Conservation (phyloP, 2,113 vertebrate species). For the Toxotes jaculatrix region DNA sequence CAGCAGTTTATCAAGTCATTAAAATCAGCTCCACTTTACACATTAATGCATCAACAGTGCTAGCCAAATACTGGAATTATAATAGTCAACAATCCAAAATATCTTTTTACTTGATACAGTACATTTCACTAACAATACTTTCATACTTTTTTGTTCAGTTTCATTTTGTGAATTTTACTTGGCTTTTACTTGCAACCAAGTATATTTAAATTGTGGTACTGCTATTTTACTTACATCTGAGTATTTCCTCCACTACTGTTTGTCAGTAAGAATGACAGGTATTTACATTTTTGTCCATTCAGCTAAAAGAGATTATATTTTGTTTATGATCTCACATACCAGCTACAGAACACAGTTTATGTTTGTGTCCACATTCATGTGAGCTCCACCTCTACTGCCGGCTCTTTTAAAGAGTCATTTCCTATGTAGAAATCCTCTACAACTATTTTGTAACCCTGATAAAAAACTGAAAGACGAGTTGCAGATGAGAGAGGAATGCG, state of each 20-base stretch:
- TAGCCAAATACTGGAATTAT: slow-evolving; percentile 15
- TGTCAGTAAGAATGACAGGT: neutral
- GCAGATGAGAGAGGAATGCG: slow-evolving; percentile 61
- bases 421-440: slow-evolving; percentile 16
- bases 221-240: neutral
- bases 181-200: neutral
- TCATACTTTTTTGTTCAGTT: neutral
- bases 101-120: neutral
- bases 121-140: slow-evolving; percentile 3
- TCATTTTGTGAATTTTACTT: neutral
- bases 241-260: neutral
- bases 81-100: slow-evolving; percentile 1
- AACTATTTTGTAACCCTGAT: slow-evolving; percentile 30
- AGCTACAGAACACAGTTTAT: slow-evolving; percentile 12
- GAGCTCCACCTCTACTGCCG: slow-evolving; percentile 1
- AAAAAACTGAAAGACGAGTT: slow-evolving; percentile 24
- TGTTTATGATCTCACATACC: slow-evolving; percentile 49
- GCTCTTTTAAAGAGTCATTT: neutral
- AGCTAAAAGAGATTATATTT: slow-evolving; percentile 11
- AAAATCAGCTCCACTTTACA: neutral
- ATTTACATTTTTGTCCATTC: slow-evolving; percentile 9
- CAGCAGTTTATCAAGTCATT: neutral
- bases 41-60: neutral
- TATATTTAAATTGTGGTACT: slow-evolving; percentile 4
- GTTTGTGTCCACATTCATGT: slow-evolving; percentile 9